Percentiles rank a stretch among this genome's conserved stretches.
These are phyloP conservation scores for Mantis religiosa DNA, from an alignment of 2,888 invertebrate species.

Conservation along the genomic window DNA sequence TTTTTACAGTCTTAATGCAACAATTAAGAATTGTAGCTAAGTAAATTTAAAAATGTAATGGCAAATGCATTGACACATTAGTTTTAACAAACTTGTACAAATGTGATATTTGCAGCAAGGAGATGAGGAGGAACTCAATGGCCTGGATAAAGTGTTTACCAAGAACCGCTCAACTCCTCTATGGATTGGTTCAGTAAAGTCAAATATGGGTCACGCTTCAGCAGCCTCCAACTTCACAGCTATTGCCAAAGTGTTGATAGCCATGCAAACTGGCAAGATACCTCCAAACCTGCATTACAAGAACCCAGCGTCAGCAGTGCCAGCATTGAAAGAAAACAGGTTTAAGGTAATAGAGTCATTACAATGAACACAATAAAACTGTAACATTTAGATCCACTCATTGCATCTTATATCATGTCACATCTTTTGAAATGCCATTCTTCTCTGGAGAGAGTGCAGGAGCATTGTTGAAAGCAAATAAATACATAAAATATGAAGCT, in stretches of 20 bases:
- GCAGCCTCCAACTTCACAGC: constrained; percentile 46
- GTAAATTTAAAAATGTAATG: too few relatives aligned
- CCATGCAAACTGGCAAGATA: constrained; percentile 36
- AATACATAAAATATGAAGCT: too few relatives aligned
- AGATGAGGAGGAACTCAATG: constrained; percentile 54
- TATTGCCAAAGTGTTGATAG: constrained; percentile 44
- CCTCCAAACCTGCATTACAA: constrained; percentile 37
- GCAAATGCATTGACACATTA: too few relatives aligned
- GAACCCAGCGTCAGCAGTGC: constrained; percentile 33
- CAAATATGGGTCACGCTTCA: constrained; percentile 59
- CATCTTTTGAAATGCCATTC: too few relatives aligned
- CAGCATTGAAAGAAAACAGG: constrained; percentile 33
- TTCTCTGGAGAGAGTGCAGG: too few relatives aligned
- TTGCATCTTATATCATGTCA: too few relatives aligned
- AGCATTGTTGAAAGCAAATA: too few relatives aligned
- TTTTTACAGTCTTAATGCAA: too few relatives aligned
- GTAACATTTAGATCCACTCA: too few relatives aligned
- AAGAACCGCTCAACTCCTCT: constrained; percentile 49
- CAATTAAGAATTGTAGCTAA: too few relatives aligned
- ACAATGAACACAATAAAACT: too few relatives aligned
- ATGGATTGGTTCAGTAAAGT: constrained; percentile 57
- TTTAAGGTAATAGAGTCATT: constrained; percentile 36
- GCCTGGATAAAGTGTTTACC: constrained; percentile 48
- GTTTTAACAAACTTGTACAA: too few relatives aligned
- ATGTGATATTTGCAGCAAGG: constrained; percentile 36